Evolutionary conservation across 92 coral and sea anemone genomes (phyloP), one percentile per base, ranked within the genome.

Genomic region (Palythoa heliodiscus): DNA sequence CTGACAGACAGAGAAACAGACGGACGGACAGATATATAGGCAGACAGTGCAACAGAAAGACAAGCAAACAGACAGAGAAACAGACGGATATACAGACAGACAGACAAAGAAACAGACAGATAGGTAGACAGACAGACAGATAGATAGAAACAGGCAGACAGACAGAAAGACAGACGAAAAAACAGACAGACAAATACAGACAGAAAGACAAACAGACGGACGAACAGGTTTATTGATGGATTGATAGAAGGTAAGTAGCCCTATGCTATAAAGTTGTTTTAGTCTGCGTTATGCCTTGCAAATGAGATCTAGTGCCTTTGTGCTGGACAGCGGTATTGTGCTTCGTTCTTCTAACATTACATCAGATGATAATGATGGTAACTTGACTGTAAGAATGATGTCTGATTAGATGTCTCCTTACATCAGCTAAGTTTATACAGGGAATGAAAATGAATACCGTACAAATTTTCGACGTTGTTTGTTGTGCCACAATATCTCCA

Each of bases 401-500:
- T 5, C 25, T 37, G 10, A 19, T 16, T 14, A 39, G 25, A 43
- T 63, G 66, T 63, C 69, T 63, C 69, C 6, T 15, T 63, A 13
- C 69, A 63, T 60, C 69, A 63, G 69, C 69, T 22, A 17, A 17
- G 11, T 37, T 25, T 22, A 25, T 15, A 37, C 73, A 14, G 24
- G 17, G 29, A 80, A 80, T 50, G 73, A 47, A 80, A 20, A 80
- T 66, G 74, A 64, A 66, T 80, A 80, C 84, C 84, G 84, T 80
- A 24, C 87, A 69, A 82, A 74, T 39, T 87, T 29, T 24, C 70
- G 75, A 20, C 70, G 69, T 54, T 83, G 69, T 76, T 48, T 89
- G 52, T 87, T 82, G 69, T 82, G 80, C 96, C 93, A 93, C 82
- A 55, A 63, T 16, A 87, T 86, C 37, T 93, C 97, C 20, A 58